Evolutionary conservation across 2,797 vertebrate species (phyloP).

Genomic region (Acanthornis magna): DNA sequence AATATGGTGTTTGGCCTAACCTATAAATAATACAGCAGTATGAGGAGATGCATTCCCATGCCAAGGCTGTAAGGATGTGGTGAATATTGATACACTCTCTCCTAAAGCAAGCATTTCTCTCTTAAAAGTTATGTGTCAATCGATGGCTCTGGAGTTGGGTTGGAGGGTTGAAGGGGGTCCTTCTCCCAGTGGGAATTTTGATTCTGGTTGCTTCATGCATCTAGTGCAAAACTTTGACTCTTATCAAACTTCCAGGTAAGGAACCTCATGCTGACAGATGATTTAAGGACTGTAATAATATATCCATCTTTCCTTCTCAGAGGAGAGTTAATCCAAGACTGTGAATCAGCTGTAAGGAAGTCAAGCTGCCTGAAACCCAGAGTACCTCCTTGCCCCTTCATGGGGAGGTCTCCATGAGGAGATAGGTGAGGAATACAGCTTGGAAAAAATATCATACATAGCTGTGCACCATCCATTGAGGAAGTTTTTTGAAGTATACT

Average conservation of each 20-base stretch:
- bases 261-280: background rate
- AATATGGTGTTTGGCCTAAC: background rate
- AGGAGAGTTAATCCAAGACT: background rate
- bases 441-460: rapidly evolving
- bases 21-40: slow-evolving; percentile 49
- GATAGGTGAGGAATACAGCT: rapidly evolving
- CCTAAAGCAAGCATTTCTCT: background rate
- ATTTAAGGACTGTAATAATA: background rate
- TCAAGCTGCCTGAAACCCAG: background rate
- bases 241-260: background rate
- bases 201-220: background rate
- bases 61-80: slow-evolving; percentile 12
- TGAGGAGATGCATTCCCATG: background rate
- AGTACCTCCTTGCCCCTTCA: rapidly evolving
- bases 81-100: background rate
- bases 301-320: background rate
- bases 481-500: background rate
- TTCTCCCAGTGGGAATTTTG: background rate
- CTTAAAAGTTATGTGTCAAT: background rate
- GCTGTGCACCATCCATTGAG: background rate
- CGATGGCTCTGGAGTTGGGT: background rate
- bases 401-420: background rate
- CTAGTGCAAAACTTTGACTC: background rate
- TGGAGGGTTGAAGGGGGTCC: background rate
- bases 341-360: background rate